Evolutionary conservation across 1,140 invertebrate genomes (phyloP).

Genomic region (Drosophila gunungcola): DNA sequence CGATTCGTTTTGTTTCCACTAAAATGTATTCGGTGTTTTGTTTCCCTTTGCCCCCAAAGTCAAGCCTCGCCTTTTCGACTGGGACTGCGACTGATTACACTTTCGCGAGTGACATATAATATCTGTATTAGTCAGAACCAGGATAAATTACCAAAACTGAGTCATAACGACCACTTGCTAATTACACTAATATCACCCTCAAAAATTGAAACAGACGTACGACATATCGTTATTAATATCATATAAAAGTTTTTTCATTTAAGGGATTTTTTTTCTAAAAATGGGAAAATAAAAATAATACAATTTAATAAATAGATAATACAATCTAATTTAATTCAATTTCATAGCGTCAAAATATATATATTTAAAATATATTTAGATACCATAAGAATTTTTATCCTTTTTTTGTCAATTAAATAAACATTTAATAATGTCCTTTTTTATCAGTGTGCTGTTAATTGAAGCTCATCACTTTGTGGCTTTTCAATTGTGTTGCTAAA

Average conservation of each 20-base stretch:
- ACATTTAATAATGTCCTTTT: not conserved
- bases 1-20: not conserved
- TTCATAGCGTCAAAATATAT: too few species aligned
- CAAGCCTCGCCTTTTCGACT: not conserved
- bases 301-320: too few species aligned
- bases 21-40: not conserved
- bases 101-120: constrained; percentile 20
- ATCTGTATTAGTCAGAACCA: constrained; percentile 11
- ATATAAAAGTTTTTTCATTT: too few species aligned
- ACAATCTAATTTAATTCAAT: too few species aligned
- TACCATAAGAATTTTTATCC: too few species aligned
- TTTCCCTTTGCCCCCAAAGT: not conserved
- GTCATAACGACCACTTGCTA: constrained; percentile 11
- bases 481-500: constrained; percentile 17
- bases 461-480: constrained; percentile 8
- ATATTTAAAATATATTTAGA: too few species aligned
- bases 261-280: too few species aligned
- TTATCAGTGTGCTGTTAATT: constrained; percentile 1
- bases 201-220: constrained; percentile 1
- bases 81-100: constrained; percentile 10
- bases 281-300: too few species aligned
- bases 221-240: not conserved
- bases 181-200: constrained; percentile 10
- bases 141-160: constrained; percentile 20
- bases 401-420: not conserved